These are phyloP conservation scores for Actinia equina DNA, from an alignment of 64 coral and sea anemone genomes.

Conservation along the genomic window DNA sequence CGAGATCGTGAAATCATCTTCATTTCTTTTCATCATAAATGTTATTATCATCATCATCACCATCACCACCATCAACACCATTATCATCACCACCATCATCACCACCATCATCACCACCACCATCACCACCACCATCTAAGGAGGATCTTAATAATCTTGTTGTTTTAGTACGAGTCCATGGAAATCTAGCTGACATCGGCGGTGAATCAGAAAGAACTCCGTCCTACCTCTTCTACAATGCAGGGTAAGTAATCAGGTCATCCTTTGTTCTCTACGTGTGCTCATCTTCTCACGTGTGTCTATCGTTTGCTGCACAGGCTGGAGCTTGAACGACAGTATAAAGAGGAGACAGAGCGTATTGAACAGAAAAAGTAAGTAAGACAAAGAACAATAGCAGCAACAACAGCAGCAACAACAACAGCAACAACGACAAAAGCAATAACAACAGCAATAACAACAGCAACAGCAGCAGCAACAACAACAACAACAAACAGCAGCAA, in stretches of 20 bases:
- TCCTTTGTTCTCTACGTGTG: background rate
- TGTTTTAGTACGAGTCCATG: slow-evolving; percentile 90
- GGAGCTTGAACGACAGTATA: slow-evolving; percentile 95
- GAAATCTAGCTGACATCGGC: slow-evolving; percentile 83
- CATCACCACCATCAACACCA: background rate
- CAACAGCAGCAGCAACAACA: background rate
- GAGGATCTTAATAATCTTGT: background rate
- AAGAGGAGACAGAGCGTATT: slow-evolving; percentile 81
- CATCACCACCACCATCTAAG: no score
- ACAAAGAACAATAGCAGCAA: background rate
- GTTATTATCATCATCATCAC: background rate
- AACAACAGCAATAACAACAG: background rate
- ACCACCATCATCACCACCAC: no score
- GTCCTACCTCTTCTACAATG: slow-evolving; percentile 94
- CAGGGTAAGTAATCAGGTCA: slow-evolving; percentile 47
- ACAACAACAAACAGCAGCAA: background rate
- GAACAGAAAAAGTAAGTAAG: slow-evolving; percentile 85
- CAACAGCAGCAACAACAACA: background rate
- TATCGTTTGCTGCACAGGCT: slow-evolving; percentile 44
- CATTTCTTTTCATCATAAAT: background rate
- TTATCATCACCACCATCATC: no score
- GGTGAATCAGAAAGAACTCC: slow-evolving; percentile 77
- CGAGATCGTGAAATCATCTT: background rate
- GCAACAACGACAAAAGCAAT: background rate
- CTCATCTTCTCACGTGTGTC: background rate